A percentile compares a stretch with the other conserved stretches of the same genome.
phyloP scores from a whole-genome alignment of 23 tunicate genomes.

The Halocynthia aurantium region DNA sequence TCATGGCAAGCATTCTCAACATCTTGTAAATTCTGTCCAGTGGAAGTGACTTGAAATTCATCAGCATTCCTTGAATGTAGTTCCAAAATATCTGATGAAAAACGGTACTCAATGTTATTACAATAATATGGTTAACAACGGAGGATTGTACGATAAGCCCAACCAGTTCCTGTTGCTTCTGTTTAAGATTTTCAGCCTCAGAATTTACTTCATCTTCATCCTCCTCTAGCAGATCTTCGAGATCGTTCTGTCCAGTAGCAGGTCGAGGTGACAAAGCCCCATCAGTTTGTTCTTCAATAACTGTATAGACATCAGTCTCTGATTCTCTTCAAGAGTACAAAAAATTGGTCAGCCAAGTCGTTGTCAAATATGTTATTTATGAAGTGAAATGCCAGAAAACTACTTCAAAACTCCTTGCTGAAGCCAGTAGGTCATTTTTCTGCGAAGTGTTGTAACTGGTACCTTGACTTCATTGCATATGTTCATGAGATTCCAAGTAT shows the following conservation, averaged over 20 bases:
- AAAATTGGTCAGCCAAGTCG: background rate
- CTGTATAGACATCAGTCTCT: constrained; percentile 2
- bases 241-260: constrained; percentile 8
- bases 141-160: background rate
- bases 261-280: background rate
- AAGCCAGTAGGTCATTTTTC: constrained; percentile 74
- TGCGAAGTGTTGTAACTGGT: constrained; percentile 49
- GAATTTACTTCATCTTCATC: constrained; percentile 51
- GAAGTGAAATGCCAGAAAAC: background rate
- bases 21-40: constrained; percentile 81
- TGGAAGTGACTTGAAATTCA: constrained; percentile 65
- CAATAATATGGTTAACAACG: background rate
- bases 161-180: constrained; percentile 53
- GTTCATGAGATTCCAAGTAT: constrained; percentile 45
- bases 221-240: constrained; percentile 16
- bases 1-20: constrained; percentile 78
- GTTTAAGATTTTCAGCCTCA: constrained; percentile 29
- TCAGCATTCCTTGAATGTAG: constrained; percentile 83
- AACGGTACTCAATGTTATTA: background rate
- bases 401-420: constrained; percentile 85
- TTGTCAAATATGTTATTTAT: background rate
- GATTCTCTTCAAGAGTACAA: background rate
- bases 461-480: constrained; percentile 43
- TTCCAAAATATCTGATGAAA: constrained; percentile 60
- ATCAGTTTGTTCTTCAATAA: background rate